phyloP scores from a whole-genome alignment of 2,113 vertebrate genomes.

The Manacus vitellinus region DNA sequence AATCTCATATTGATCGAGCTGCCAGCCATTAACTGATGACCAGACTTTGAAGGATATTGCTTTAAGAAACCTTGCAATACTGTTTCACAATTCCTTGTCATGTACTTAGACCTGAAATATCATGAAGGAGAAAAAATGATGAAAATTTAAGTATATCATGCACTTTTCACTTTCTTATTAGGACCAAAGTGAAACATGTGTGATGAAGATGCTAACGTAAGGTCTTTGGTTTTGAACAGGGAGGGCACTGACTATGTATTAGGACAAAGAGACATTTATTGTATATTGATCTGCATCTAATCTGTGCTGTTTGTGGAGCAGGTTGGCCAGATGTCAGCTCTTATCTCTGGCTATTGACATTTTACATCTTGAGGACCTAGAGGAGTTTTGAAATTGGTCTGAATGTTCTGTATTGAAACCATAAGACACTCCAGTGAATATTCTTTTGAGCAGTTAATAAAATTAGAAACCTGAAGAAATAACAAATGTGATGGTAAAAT shows the following conservation, averaged over 20 bases:
- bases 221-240: neutral
- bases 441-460: constrained; percentile 22
- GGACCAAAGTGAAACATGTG: neutral
- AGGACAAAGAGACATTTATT: constrained; percentile 16
- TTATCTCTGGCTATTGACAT: constrained; percentile 66
- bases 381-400: constrained; percentile 26
- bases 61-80: constrained; percentile 23
- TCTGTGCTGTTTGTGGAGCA: constrained; percentile 30
- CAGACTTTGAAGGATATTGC: constrained; percentile 45
- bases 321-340: constrained; percentile 29
- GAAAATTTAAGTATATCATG: neutral
- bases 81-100: constrained; percentile 19
- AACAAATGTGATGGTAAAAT: constrained; percentile 1
- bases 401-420: neutral
- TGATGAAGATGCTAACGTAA: neutral
- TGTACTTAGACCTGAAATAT: neutral
- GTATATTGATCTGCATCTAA: constrained; percentile 61
- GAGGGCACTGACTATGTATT: neutral
- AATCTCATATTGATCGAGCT: constrained; percentile 69
- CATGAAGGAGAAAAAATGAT: neutral
- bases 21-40: constrained; percentile 44
- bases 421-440: neutral
- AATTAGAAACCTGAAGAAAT: neutral
- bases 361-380: constrained; percentile 35
- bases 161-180: neutral